These are phyloP conservation scores for Brenthis ino DNA, from an alignment of 2,888 invertebrate genomes.

Conservation along the genomic window DNA sequence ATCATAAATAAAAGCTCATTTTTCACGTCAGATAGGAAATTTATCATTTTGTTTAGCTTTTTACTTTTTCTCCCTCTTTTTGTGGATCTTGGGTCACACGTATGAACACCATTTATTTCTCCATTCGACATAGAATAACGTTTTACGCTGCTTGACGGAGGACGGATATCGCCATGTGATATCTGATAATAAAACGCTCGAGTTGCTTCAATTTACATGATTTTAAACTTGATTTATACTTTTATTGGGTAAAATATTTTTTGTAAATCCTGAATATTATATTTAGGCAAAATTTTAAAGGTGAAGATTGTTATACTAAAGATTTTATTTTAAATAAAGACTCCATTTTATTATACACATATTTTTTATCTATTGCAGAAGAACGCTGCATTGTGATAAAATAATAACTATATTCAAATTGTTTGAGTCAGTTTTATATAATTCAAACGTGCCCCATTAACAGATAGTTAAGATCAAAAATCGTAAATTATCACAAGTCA, in stretches of 20 bases:
- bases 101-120: conserved; percentile 78
- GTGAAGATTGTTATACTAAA: background rate
- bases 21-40: conserved; percentile 73
- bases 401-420: too few species aligned
- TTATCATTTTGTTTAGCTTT: conserved; percentile 76
- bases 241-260: conserved; percentile 22
- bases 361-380: too few species aligned
- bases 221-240: conserved; percentile 48
- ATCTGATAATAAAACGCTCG: conserved; percentile 75
- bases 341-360: too few species aligned
- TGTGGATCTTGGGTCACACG: conserved; percentile 80
- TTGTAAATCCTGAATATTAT: background rate
- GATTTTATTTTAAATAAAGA: background rate
- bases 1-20: conserved; percentile 78
- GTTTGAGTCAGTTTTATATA: background rate
- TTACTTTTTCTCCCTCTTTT: conserved; percentile 65
- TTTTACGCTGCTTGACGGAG: conserved; percentile 70
- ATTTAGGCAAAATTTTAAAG: background rate
- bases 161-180: conserved; percentile 62
- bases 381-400: too few species aligned
- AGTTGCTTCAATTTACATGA: conserved; percentile 63
- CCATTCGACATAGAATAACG: conserved; percentile 68
- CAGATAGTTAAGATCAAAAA: conserved; percentile 6
- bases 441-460: conserved; percentile 5
- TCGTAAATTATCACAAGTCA: conserved; percentile 20